phyloP scores from a whole-genome alignment of 64 coral and sea anemone genomes.

The Hydrozoanthus tunicans region DNA sequence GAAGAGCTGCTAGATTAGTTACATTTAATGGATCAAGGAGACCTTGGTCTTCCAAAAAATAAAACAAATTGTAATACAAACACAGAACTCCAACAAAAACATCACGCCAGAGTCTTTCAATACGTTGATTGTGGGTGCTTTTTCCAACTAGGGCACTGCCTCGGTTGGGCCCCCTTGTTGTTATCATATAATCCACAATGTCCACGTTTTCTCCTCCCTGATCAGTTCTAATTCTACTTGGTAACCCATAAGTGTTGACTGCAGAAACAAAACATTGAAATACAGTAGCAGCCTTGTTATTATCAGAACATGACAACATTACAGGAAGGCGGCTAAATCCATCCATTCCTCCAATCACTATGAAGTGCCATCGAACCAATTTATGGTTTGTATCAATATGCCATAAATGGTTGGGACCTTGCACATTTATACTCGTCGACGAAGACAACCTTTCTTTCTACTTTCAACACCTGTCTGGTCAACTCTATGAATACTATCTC shows the following conservation, averaged over 20 bases:
- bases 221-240: constrained; percentile 44
- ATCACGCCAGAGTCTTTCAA: constrained; percentile 55
- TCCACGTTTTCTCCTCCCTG: constrained; percentile 52
- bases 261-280: constrained; percentile 12
- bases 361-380: constrained; percentile 9
- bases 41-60: constrained; percentile 53
- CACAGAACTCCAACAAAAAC: constrained; percentile 33
- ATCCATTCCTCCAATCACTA: constrained; percentile 22
- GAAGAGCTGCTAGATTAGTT: background rate
- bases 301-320: constrained; percentile 9
- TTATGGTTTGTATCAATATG: constrained; percentile 30
- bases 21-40: constrained; percentile 49
- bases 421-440: constrained; percentile 5
- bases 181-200: constrained; percentile 23
- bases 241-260: constrained; percentile 27
- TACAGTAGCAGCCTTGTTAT: constrained; percentile 46
- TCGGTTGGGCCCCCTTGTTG: constrained; percentile 20
- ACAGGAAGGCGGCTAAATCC: constrained; percentile 36
- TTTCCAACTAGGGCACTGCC: constrained; percentile 49
- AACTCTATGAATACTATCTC: constrained; percentile 55
- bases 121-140: constrained; percentile 44
- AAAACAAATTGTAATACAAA: constrained; percentile 56
- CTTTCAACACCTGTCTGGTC: constrained; percentile 32
- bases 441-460: constrained; percentile 31
- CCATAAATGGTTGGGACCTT: constrained; percentile 24